These are phyloP conservation scores for Apodemia zela DNA, from an alignment of 2,888 invertebrate genomes.

Conservation along the genomic window DNA sequence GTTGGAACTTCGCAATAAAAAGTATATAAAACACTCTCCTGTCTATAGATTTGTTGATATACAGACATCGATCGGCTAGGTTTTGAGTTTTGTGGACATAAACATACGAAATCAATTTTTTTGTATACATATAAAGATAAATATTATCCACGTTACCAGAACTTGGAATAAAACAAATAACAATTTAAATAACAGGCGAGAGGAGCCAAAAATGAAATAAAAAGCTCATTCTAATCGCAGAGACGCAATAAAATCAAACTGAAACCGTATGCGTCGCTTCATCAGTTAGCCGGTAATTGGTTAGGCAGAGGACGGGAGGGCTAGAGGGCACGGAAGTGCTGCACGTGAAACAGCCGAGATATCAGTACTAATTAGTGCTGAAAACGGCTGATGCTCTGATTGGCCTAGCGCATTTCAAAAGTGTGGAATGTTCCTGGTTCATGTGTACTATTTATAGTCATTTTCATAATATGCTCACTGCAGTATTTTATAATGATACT, in stretches of 20 bases:
- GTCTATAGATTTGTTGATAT: too few species aligned
- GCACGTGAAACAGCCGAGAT: slow-evolving; percentile 47
- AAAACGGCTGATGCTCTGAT: slow-evolving; percentile 40
- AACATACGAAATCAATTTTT: too few species aligned
- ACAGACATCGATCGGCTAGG: too few species aligned
- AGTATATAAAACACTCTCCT: too few species aligned
- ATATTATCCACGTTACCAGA: too few species aligned
- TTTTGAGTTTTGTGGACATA: too few species aligned
- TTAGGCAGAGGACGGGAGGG: slow-evolving; percentile 51
- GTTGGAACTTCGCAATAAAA: too few species aligned
- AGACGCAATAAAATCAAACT: slow-evolving; percentile 46
- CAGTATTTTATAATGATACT: too few species aligned
- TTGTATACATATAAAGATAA: too few species aligned
- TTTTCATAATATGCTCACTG: too few species aligned
- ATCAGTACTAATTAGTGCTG: slow-evolving; percentile 61
- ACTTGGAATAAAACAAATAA: not conserved
- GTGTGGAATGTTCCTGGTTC: slow-evolving; percentile 36
- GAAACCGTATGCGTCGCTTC: slow-evolving; percentile 53
- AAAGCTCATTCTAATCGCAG: not conserved
- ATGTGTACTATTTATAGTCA: too few species aligned
- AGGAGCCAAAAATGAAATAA: not conserved
- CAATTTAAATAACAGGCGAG: not conserved
- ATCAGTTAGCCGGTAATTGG: slow-evolving; percentile 70
- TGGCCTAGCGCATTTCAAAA: slow-evolving; percentile 52
- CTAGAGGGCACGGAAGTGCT: slow-evolving; percentile 47